phyloP scores from a whole-genome alignment of 2,888 invertebrate species.

The Drosophila rubida region DNA sequence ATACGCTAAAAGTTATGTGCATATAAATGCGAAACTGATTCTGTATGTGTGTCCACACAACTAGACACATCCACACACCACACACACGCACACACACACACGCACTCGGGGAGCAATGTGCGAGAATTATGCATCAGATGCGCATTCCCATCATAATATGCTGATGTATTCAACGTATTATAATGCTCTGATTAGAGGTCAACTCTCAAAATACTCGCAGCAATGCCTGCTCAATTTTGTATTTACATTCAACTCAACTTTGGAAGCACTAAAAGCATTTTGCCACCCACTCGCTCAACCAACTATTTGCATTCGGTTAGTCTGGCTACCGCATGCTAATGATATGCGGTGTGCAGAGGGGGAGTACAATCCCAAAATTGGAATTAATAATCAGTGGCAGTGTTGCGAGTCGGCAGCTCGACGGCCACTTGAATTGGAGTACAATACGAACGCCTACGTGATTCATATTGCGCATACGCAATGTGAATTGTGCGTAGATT shows the following conservation, averaged over 20 bases:
- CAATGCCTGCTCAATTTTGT: constrained; percentile 9
- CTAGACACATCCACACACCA: constrained; percentile 5
- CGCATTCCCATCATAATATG: constrained; percentile 41
- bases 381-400: constrained; percentile 32
- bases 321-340: constrained; percentile 13
- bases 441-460: neutral
- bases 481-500: constrained; percentile 39
- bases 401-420: neutral
- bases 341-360: neutral
- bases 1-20: constrained; percentile 60
- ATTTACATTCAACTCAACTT: constrained; percentile 29
- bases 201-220: constrained; percentile 5
- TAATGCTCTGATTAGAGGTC: constrained; percentile 65
- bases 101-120: neutral
- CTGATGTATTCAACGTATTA: constrained; percentile 67
- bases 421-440: constrained; percentile 32
- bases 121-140: constrained; percentile 32
- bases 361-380: constrained; percentile 6
- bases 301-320: constrained; percentile 43
- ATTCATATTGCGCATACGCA: constrained; percentile 65
- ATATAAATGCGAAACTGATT: constrained; percentile 59
- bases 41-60: constrained; percentile 23
- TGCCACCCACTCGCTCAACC: constrained; percentile 1
- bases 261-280: constrained; percentile 22
- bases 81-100: neutral